Evolutionary conservation across 1,140 invertebrate species (phyloP).

Genomic region (Pararge aegeria): DNA sequence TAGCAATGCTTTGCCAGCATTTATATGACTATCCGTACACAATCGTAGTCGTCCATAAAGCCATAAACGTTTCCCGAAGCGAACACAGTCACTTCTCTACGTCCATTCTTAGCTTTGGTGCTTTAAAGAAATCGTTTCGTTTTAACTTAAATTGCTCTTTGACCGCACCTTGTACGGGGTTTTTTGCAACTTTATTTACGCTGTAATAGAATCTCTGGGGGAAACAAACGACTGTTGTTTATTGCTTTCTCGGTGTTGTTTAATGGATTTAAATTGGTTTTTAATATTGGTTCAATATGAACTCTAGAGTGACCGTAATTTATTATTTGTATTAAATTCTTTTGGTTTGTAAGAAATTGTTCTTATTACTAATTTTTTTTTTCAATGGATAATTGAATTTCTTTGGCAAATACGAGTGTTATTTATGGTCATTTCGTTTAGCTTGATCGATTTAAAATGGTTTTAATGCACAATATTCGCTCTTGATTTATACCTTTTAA

Average conservation of each 20-base stretch:
- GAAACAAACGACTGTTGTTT: neutral
- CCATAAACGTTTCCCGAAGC: neutral
- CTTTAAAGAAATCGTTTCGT: neutral
- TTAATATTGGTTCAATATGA: neutral
- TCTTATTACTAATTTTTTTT: too few relatives aligned
- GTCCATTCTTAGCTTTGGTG: neutral
- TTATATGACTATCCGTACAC: too few relatives aligned
- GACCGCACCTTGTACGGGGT: constrained; percentile 8
- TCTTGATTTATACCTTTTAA: neutral
- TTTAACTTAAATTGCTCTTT: constrained; percentile 20
- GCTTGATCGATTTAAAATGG: neutral
- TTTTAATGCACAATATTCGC: neutral
- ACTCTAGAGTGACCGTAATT: too few relatives aligned
- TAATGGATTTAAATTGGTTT: neutral
- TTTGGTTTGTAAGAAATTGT: too few relatives aligned
- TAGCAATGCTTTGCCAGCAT: too few relatives aligned
- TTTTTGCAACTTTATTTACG: constrained; percentile 25
- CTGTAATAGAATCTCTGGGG: constrained; percentile 21
- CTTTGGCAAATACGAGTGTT: neutral
- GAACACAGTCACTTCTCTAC: neutral
- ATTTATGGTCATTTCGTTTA: neutral
- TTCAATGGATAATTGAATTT: neutral
- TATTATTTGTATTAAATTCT: too few relatives aligned
- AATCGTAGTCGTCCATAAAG: too few relatives aligned
- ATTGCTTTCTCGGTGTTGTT: neutral